Conservation (phyloP, 2,888 invertebrate species). For the Drepanosiphum platanoidis region DNA sequence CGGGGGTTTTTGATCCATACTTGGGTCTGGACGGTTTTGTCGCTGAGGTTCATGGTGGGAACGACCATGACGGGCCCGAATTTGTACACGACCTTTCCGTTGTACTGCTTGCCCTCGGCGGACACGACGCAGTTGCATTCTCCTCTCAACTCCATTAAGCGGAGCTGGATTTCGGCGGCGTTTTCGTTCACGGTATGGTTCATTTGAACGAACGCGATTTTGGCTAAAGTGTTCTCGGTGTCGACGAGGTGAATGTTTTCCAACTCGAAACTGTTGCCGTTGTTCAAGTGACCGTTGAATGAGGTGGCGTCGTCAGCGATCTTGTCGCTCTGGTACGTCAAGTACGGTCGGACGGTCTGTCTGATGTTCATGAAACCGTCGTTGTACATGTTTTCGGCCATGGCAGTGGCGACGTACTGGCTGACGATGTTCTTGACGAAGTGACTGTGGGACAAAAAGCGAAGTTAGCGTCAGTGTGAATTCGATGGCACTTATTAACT, state of each 20-base stretch:
- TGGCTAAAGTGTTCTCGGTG: slow-evolving; percentile 24
- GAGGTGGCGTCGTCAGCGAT: background rate
- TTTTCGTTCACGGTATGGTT: background rate
- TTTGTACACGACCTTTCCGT: background rate
- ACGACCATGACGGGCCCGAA: background rate
- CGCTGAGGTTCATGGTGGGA: background rate
- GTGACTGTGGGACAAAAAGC: background rate
- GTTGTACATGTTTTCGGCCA: slow-evolving; percentile 31
- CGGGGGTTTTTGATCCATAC: background rate
- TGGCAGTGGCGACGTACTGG: slow-evolving; percentile 21
- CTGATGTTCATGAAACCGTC: slow-evolving; percentile 2
- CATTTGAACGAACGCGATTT: slow-evolving; percentile 11
- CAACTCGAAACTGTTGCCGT: background rate
- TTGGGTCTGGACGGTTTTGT: background rate
- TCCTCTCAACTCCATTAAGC: background rate
- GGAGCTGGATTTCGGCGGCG: background rate
- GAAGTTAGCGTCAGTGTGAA: background rate
- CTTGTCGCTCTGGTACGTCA: slow-evolving; percentile 5
- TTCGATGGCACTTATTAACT: no score
- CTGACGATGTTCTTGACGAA: slow-evolving; percentile 20
- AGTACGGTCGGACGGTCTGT: background rate
- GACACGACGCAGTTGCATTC: background rate
- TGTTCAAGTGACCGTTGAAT: background rate
- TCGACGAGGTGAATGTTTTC: slow-evolving; percentile 21
- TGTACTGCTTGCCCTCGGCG: background rate